Evolutionary conservation across 2,113 vertebrate genomes (phyloP), one percentile per base, ranked within the genome.

Genomic region (Clinocottus analis): DNA sequence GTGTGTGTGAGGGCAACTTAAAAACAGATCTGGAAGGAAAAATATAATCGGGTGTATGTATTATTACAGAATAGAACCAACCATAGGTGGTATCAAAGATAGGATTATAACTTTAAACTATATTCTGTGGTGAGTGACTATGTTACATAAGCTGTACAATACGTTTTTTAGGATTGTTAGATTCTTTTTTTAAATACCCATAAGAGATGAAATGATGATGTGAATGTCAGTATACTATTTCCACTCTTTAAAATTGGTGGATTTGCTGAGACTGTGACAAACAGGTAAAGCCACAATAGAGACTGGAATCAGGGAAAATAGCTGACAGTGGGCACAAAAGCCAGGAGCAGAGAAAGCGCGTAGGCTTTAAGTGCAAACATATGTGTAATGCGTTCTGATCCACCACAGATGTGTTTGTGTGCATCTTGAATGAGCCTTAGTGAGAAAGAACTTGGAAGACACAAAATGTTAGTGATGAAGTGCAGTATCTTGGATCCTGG

Each of bases 301-400:
- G 23, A 19, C 31, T 80, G 27, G 59, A 61, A 59, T 19, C 27
- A 62, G 25, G 43, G 3, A 70, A 69, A 72, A 74, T 21, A 79
- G 31, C 19, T 2, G 14, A 58, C 45, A 72, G 41, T 49, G 69
- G 70, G 69, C 39, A 75, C 75, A 68, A 47, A 71, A 68, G 61
- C 47, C 31, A 41, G 21, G 11, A 64, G 43, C 29, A n/a, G 39
- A 29, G 47, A 75, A 75, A 83, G 69, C 70, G 47, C 59, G 25
- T 35, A n/a, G 10, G 43, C 58, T 71, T 81, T 85, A 84, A 89
- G 64, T 69, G 72, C 85, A 87, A 90, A 86, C 90, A 89, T 55
- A 80, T 88, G 87, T 79, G 67, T 29, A 60, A 69, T n/a, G 53
- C 21, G 35, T 1, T n/a, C 65, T 81, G 81, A 56, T 81, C 31